Evolutionary conservation across 2,113 vertebrate species (phyloP).

Genomic region (Gallinago undulata): DNA sequence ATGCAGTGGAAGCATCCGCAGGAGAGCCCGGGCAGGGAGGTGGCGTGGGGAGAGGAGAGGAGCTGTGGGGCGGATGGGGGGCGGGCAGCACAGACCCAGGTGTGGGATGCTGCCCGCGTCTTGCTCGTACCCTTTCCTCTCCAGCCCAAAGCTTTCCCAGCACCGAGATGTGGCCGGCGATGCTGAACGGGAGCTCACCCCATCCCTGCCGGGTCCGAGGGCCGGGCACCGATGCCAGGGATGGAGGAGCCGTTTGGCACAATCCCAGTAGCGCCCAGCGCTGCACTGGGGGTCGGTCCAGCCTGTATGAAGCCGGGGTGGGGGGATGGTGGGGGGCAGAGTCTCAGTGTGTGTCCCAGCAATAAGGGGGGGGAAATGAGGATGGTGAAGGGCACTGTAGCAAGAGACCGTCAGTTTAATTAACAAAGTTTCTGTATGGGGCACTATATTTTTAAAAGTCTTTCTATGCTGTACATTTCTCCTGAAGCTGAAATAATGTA

Average conservation of each 20-base stretch:
- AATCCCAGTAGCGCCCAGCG: neutral
- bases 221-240: neutral
- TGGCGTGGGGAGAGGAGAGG: neutral
- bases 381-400: constrained; percentile 36
- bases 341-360: constrained; percentile 2
- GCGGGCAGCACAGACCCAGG: neutral
- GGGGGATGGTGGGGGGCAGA: neutral
- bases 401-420: constrained; percentile 28
- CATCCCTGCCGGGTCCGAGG: rapidly evolving
- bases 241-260: neutral
- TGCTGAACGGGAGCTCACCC: neutral
- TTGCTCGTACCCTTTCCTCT: neutral
- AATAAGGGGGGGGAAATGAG: constrained; percentile 22
- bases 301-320: neutral
- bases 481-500: constrained; percentile 68
- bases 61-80: neutral
- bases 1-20: neutral
- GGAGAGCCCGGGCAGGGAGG: neutral
- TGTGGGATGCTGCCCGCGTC: neutral
- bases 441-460: constrained; percentile 70
- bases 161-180: rapidly evolving
- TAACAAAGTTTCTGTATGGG: constrained; percentile 48
- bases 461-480: constrained; percentile 77
- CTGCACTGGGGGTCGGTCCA: neutral
- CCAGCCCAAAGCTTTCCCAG: neutral